Percentiles rank a stretch among this genome's conserved stretches.
These are phyloP conservation scores for Neosilurus mollespiculum DNA, from an alignment of 2,797 vertebrate species.

Conservation along the genomic window DNA sequence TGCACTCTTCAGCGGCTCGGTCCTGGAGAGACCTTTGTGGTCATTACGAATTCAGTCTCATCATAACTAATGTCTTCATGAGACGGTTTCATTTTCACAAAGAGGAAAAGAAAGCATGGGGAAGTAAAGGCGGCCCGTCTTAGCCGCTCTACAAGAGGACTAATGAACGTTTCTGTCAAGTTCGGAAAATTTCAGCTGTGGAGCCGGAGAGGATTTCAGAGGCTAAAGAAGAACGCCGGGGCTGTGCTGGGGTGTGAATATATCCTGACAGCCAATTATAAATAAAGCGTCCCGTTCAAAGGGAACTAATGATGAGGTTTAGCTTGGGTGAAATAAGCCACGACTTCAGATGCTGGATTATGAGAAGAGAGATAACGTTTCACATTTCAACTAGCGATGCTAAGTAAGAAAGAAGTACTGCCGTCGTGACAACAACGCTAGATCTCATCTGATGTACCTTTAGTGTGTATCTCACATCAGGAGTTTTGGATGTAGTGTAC, in stretches of 20 bases:
- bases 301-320: conserved; percentile 37
- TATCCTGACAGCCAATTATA: conserved; percentile 51
- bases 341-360: background rate
- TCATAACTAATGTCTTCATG: background rate
- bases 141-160: conserved; percentile 38
- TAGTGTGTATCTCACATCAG: background rate
- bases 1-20: background rate
- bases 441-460: background rate
- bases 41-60: conserved; percentile 37
- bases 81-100: background rate
- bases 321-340: background rate
- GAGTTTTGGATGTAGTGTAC: background rate
- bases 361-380: background rate
- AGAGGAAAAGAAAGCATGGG: background rate
- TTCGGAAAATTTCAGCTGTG: conserved; percentile 25
- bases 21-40: background rate
- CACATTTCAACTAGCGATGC: too few relatives aligned
- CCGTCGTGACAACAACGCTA: background rate
- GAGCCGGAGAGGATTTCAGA: conserved; percentile 22
- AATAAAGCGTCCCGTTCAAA: conserved; percentile 47
- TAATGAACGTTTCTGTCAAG: conserved; percentile 54
- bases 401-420: background rate
- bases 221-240: background rate
- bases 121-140: background rate
- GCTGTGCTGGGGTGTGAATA: conserved; percentile 21